Base-by-base conservation (phyloP, 2,113 vertebrate species). In the Ictalurus punctatus region DNA sequence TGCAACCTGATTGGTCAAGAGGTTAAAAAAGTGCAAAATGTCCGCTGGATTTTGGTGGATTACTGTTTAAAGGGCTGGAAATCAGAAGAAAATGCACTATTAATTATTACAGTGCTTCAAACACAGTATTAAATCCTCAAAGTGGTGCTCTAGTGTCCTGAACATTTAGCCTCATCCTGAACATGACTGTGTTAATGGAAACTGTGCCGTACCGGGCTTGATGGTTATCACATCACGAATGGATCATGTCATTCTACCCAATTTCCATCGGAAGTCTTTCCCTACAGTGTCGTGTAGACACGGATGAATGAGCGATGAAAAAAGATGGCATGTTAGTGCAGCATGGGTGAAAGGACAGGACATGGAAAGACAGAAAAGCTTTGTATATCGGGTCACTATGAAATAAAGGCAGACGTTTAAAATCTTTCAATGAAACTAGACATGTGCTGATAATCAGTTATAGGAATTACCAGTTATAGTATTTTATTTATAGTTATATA, bases 331-430 rank as follows among this genome's bases (percentile, higher is more conserved):
- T 34, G 84, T 86, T 71, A 86, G 61, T 86, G 48, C 48, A 86
- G 82, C 17, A 83, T 59, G 84, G 69, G n/a, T 83, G 83, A 89
- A 89, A 78, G 65, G 34, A 79, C 65, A 71, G 8, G 52, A 71
- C 87, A 78, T 54, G 5, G 19, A 78, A 58, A 34, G 27, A 69
- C 2, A 85, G 27, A 54, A 78, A 76, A 69, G 86, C 17, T 30
- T 30, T 58, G 54, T 19, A 8, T 86, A 88, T 25, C 59, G 79
- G 78, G 71, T 90, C 56, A 76, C 59, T 86, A 88, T 83, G 69
- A 88, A 90, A 88, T 25, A 85, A n/a, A 85, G 73, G 76, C 52
- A 61, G 79, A 48, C 56, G 48, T 79, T 90, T 48, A 37, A 88
- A 56, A 84, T 71, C 54, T 58, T 82, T 58, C 52, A 82, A 9